Base-by-base conservation (phyloP, 2,888 invertebrate species). In the Anaspis maculata region DNA sequence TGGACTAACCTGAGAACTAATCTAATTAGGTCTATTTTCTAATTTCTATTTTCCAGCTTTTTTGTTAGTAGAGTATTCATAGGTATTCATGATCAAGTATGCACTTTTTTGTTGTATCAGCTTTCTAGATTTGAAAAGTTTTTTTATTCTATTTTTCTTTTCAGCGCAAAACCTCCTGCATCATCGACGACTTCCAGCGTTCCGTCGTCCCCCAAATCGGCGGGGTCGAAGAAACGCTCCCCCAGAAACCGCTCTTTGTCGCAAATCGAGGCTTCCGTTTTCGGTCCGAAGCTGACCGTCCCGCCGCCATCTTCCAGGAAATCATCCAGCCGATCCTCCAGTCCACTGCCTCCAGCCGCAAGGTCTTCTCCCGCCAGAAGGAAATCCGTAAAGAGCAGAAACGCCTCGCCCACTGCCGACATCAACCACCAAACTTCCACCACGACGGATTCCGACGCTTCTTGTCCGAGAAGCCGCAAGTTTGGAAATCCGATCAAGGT, bases 401-500 rank as follows among this genome's bases (percentile, higher is more conserved):
- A 13, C 25, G 6, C 25, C 9, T 15, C 24, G 4, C 3, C 15
- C n/a, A 14, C n/a, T n/a, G n/a, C n/a, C n/a, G n/a, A n/a, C n/a
- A n/a, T n/a, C n/a, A n/a, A n/a, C 31, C 29, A 27, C 3, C 19
- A 16, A n/a, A 12, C 9, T 11, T 22, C 32, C 7, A 35, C 37
- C 13, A 30, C 35, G 3, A 13, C 36, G 4, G 35, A 35, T 25
- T 35, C 39, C 10, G 39, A 35, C 12, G 27, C 5, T n/a, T 12
- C 24, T 19, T 16, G 23, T 10, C 19, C 15, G 23, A n/a, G n/a
- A 15, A n/a, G n/a, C n/a, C n/a, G n/a, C n/a, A 30, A 53, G 13
- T 64, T 61, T 43, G 54, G 50, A 15, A 58, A 59, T 32, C 45
- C 58, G 2, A 53, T 62, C 12, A 51, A 48, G 15, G 51, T 55